phyloP scores from a whole-genome alignment of 2,113 vertebrate species.

The Xiphias gladius region DNA sequence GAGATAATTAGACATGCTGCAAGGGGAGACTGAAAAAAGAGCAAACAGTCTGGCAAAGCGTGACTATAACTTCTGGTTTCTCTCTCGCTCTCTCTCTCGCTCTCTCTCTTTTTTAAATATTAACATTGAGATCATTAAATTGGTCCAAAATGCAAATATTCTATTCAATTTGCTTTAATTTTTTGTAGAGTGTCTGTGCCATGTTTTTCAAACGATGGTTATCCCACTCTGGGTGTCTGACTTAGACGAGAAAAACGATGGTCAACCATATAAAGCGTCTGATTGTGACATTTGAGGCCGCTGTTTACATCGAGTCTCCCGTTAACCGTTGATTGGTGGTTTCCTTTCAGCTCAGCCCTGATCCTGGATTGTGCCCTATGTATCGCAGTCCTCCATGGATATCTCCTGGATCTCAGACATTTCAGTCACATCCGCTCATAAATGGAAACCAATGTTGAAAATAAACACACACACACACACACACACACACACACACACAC shows the following conservation, averaged over 20 bases:
- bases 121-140: not conserved
- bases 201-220: too few relatives aligned
- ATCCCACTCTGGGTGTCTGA: too few relatives aligned
- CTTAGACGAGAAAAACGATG: not conserved
- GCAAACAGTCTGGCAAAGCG: not conserved
- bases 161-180: not conserved
- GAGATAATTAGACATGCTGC: slow-evolving; percentile 13
- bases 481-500: too few relatives aligned
- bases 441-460: not conserved
- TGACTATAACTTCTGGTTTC: not conserved
- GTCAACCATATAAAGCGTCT: not conserved
- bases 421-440: not conserved
- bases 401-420: not conserved
- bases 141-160: not conserved
- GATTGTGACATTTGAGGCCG: not conserved
- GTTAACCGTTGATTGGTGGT: not conserved
- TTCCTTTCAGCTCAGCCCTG: not conserved
- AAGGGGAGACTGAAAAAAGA: not conserved
- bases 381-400: not conserved
- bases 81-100: too few relatives aligned
- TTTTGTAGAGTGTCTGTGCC: not conserved
- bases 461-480: too few relatives aligned
- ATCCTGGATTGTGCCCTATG: too few relatives aligned
- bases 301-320: not conserved
- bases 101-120: not conserved